phyloP scores from a whole-genome alignment of 2,113 vertebrate genomes.

The Pagrus major region DNA sequence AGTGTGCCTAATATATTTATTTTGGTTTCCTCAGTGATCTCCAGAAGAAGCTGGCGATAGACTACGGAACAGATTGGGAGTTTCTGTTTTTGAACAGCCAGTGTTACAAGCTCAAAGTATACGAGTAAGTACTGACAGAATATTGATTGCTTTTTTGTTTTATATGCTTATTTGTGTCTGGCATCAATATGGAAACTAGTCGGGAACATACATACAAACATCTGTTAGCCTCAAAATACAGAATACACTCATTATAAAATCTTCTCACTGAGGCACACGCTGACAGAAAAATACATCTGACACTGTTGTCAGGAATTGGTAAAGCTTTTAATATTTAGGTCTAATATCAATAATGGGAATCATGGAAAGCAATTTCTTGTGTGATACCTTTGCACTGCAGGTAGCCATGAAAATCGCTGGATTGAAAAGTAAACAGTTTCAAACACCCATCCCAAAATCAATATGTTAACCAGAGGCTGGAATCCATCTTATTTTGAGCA shows the following conservation, averaged over 20 bases:
- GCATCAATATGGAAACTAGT: not conserved
- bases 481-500: constrained; percentile 34
- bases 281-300: constrained; percentile 7
- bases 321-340: constrained; percentile 22
- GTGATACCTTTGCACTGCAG: constrained; percentile 4
- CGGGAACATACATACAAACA: too few species aligned
- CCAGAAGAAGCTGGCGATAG: constrained; percentile 71
- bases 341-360: constrained; percentile 27
- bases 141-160: not conserved
- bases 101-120: constrained; percentile 79
- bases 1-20: not conserved
- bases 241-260: too few species aligned
- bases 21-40: constrained; percentile 71
- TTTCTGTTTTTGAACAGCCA: constrained; percentile 80
- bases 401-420: constrained; percentile 9
- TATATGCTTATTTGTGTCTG: not conserved
- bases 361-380: constrained; percentile 29
- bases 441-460: constrained; percentile 29
- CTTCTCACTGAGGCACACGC: not conserved
- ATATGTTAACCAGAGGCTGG: constrained; percentile 22
- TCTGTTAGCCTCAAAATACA: too few species aligned
- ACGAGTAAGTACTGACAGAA: constrained; percentile 76
- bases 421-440: constrained; percentile 24
- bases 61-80: constrained; percentile 81
- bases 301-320: constrained; percentile 2